Base-by-base conservation (phyloP, 1,140 invertebrate genomes). In the Saccostrea cuccullata region DNA sequence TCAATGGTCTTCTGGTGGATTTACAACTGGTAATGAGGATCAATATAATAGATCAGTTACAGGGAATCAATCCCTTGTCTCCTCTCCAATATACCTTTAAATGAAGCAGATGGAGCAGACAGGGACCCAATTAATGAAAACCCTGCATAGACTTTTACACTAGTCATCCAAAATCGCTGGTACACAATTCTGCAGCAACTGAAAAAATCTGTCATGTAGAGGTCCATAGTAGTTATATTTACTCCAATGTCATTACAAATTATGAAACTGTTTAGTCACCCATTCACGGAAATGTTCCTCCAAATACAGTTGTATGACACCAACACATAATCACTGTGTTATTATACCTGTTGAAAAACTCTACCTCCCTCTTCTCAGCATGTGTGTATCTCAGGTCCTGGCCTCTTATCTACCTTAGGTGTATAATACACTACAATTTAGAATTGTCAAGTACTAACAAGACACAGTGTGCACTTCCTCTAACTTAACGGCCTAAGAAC, bases 381-480 rank as follows among this genome's bases (percentile, higher is more conserved):
- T 64, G 70, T 30, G 26, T 77, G 30, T 77, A 30, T 30, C 70
- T 77, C 9, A 77, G 26, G 70, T 12, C 23, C 17, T 77, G 23
- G 15, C 70, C 70, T 64, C 70, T 15, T 77, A 77, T 77, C 70
- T 77, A 77, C 70, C 70, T 77, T 36, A 26, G 23, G 70, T n/a
- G n/a, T 77, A 77, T 23, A 12, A 23, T 30, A 26, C 15, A 36
- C 26, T 77, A 77, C 30, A 77, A 36, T 15, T 77, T 36, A 77
- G 70, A 77, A 77, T 77, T 30, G 26, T 77, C 70, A 77, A 77
- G 70, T 77, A 77, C 70, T 77, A 77, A 30, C 70, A 77, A 77
- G 70, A 9, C 6, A 9, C 26, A 77, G 70, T 77, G 70, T 77
- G 70, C 12, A 77, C 70, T 77, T 77, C 70, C 70, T 30, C 26